Evolutionary conservation across 2,888 invertebrate species (phyloP), one percentile per base, ranked within the genome.

Genomic region (Xanthorhoe designata): DNA sequence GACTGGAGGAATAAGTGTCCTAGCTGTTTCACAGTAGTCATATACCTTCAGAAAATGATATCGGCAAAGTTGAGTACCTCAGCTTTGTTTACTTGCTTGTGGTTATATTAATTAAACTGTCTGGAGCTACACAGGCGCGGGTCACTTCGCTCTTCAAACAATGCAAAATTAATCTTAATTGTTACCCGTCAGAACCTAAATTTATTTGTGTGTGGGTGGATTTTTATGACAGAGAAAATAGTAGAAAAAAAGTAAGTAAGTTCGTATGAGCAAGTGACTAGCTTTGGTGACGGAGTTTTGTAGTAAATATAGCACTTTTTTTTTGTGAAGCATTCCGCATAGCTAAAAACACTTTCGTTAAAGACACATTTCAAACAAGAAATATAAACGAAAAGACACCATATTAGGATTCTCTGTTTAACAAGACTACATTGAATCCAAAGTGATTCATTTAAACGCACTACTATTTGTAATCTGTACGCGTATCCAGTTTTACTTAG

Each of bases 71-170:
- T 61, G 53, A 57, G 51, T 52, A 51, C 45, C 9, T 9, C 6
- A 32, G 61, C 66, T 61, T 62, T 65, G 61, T 65, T 52, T 61
- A 49, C 57, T 47, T 61, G 56, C 42, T 29, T 24, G 55, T 42
- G 61, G 57, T 61, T 32, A 66, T 61, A 50, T 61, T 66, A 54
- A 61, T 66, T 66, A 66, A 61, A 66, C 19, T 57, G 57, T 56
- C 35, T 35, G 47, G n/a, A 54, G 47, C 29, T 38, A 17, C 35
- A 13, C 54, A 9, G 13, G 24, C 24, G n/a, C 19, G 18, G n/a
- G 9, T 51, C 58, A 59, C 51, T 51, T 6, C 0, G 10, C 1
- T 10, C 6, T 19, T 4, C 3, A 10, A 6, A n/a, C 51, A 59
- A 9, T 59, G 15, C 6, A 24, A 59, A 51, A 51, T 24, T 1